These are phyloP conservation scores for Chionis minor DNA, from an alignment of 2,113 vertebrate genomes.

Conservation along the genomic window DNA sequence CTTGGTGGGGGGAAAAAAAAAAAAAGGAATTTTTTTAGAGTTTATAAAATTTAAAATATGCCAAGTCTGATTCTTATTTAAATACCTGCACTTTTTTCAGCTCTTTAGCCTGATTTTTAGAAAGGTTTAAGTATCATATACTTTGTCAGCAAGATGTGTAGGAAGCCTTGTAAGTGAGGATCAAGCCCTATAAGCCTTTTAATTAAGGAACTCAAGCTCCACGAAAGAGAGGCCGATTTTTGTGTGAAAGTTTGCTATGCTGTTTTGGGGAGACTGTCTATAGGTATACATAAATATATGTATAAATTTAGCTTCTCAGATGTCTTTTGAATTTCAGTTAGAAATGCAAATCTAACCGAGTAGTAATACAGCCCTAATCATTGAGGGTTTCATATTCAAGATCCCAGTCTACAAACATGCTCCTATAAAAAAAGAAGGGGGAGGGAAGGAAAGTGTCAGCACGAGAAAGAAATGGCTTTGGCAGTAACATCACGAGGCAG, in stretches of 20 bases:
- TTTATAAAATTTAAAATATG: not conserved
- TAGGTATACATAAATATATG: not conserved
- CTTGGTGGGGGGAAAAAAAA: accelerated
- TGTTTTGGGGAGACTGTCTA: not conserved
- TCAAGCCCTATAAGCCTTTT: not conserved
- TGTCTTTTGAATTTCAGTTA: not conserved
- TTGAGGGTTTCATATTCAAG: not conserved
- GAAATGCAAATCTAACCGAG: not conserved
- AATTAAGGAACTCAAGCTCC: not conserved
- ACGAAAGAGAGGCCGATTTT: not conserved
- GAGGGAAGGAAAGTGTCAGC: not conserved
- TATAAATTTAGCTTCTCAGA: not conserved
- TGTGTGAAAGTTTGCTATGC: not conserved
- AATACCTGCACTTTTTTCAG: not conserved
- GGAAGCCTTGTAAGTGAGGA: not conserved
- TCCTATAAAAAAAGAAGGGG: accelerated
- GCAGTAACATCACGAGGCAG: not conserved
- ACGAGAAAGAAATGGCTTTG: not conserved
- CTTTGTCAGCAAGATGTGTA: not conserved
- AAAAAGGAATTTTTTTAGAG: not conserved
- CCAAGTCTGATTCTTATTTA: not conserved
- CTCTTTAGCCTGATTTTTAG: not conserved
- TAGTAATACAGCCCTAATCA: not conserved
- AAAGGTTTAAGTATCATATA: not conserved
- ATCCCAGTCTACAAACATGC: not conserved